Evolutionary conservation across 2,888 invertebrate species (phyloP).

Genomic region (Cataglyphis cursor): DNA sequence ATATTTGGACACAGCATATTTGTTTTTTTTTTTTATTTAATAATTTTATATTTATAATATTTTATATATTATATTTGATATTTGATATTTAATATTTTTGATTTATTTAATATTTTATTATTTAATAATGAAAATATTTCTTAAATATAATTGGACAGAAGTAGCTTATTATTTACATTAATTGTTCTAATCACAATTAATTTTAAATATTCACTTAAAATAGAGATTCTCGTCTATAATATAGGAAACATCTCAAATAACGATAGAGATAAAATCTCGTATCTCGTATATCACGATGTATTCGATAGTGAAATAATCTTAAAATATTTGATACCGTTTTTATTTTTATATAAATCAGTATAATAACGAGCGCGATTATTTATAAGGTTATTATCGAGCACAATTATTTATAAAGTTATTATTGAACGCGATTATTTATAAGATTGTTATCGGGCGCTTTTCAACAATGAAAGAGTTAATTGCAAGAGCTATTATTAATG

Average conservation of each 20-base stretch:
- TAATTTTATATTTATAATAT: background rate
- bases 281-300: background rate
- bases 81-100: too few relatives aligned
- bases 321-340: background rate
- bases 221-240: background rate
- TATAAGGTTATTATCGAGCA: background rate
- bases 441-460: background rate
- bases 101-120: background rate
- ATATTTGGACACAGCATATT: background rate
- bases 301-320: background rate
- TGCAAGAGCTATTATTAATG: background rate
- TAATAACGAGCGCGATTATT: background rate
- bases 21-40: background rate
- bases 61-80: too few relatives aligned
- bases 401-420: too few relatives aligned
- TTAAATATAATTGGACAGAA: constrained; percentile 8
- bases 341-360: background rate
- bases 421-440: too few relatives aligned
- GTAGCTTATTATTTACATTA: background rate
- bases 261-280: background rate
- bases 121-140: background rate
- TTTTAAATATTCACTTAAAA: background rate
- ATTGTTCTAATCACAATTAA: background rate
- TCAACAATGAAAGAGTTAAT: background rate
- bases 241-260: background rate